Percentiles rank a stretch among this genome's conserved stretches.
These are phyloP conservation scores for Gallirallus australis DNA, from an alignment of 2,797 vertebrate species.

Conservation along the genomic window DNA sequence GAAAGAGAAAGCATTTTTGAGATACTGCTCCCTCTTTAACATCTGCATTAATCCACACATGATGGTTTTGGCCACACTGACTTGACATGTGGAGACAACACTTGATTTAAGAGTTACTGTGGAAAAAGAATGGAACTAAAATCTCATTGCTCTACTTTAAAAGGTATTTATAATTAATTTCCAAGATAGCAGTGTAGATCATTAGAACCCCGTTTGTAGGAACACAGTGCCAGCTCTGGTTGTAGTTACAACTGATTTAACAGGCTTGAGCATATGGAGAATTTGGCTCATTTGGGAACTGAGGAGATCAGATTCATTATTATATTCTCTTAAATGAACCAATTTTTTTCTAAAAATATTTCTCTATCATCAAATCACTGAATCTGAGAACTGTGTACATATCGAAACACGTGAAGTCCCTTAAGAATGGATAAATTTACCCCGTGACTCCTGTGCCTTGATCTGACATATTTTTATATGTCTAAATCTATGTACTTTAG, in stretches of 20 bases:
- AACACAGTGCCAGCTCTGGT: not conserved
- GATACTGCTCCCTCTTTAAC: not conserved
- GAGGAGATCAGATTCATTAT: not conserved
- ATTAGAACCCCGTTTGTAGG: not conserved
- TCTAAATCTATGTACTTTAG: not conserved
- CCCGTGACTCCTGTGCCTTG: not conserved
- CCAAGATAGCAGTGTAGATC: not conserved
- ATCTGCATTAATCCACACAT: not conserved
- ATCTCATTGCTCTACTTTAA: not conserved
- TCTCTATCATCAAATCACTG: not conserved
- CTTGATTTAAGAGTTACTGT: not conserved
- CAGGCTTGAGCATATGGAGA: not conserved
- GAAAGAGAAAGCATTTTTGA: not conserved
- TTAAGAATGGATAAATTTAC: not conserved
- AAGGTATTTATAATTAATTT: not conserved
- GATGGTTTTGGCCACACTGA: not conserved
- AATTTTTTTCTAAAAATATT: not conserved
- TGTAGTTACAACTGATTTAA: not conserved
- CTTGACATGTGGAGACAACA: not conserved
- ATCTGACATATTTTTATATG: not conserved
- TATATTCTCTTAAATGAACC: not conserved
- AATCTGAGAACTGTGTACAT: not conserved
- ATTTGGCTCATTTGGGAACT: not conserved
- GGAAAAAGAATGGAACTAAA: not conserved
- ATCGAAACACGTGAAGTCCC: not conserved